Percentiles rank a stretch among this genome's conserved stretches.
Evolutionary conservation across 2,797 vertebrate genomes (phyloP).

Genomic region (Sciurus carolinensis): DNA sequence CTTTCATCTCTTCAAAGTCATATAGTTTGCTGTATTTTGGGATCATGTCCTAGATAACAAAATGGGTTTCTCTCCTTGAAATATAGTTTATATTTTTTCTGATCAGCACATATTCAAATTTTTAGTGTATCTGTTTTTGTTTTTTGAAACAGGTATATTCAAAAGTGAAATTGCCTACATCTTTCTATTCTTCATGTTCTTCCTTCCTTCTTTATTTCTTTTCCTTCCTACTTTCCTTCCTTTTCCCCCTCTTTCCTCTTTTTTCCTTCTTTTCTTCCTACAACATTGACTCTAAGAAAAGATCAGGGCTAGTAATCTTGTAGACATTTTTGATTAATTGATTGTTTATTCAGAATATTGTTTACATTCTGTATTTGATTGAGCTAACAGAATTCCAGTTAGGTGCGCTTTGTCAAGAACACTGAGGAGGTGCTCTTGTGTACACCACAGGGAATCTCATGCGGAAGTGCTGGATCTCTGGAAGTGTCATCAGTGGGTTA

Average conservation of each 20-base stretch:
- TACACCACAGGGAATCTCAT: fast-evolving
- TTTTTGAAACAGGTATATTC: not conserved
- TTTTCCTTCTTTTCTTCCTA: not conserved
- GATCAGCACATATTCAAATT: not conserved
- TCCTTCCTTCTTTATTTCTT: not conserved
- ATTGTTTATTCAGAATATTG: slow-evolving; percentile 9
- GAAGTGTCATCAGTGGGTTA: not conserved
- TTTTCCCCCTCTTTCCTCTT: not conserved
- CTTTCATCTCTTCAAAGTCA: not conserved
- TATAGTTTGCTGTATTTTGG: not conserved
- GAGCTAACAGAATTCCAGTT: not conserved
- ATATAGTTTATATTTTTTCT: not conserved
- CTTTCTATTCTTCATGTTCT: not conserved
- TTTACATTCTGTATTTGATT: not conserved
- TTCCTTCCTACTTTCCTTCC: fast-evolving
- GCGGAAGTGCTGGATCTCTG: not conserved
- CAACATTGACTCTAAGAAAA: not conserved
- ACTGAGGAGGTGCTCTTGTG: not conserved
- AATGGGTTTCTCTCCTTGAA: not conserved
- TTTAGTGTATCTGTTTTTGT: not conserved
- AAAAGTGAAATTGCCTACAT: not conserved
- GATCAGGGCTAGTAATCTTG: not conserved
- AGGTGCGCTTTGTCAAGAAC: not conserved
- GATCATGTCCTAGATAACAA: not conserved
- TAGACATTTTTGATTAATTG: not conserved